phyloP scores from a whole-genome alignment of 2,888 invertebrate species.

The Elegia similella region DNA sequence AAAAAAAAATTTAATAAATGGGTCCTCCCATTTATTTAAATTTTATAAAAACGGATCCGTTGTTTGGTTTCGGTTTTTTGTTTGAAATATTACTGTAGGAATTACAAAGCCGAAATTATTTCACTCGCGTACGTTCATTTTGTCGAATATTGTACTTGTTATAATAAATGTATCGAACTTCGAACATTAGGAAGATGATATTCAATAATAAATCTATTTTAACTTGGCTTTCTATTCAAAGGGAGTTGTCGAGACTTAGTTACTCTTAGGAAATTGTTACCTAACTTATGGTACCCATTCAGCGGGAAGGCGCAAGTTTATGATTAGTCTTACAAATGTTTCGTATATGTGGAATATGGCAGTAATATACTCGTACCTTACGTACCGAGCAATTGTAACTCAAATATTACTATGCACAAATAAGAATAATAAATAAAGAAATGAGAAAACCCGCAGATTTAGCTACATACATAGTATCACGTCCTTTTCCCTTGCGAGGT shows the following conservation, averaged over 20 bases:
- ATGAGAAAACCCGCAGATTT: too few species aligned
- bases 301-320: slow-evolving; percentile 43
- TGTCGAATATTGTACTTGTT: not conserved
- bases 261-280: slow-evolving; percentile 53
- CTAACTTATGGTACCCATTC: slow-evolving; percentile 36
- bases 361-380: too few species aligned
- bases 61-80: too few species aligned
- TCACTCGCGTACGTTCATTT: not conserved
- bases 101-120: not conserved
- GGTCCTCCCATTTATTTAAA: too few species aligned
- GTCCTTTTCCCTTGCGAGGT: too few species aligned
- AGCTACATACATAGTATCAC: too few species aligned
- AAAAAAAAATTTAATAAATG: too few species aligned
- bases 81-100: not conserved
- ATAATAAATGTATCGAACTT: slow-evolving; percentile 4
- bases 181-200: slow-evolving; percentile 10
- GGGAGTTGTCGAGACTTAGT: slow-evolving; percentile 47
- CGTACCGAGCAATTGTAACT: too few species aligned
- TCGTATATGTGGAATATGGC: slow-evolving; percentile 27
- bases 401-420: too few species aligned
- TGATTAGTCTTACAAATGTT: slow-evolving; percentile 47
- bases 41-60: too few species aligned
- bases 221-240: slow-evolving; percentile 43
- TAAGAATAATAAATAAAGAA: too few species aligned
- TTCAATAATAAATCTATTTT: slow-evolving; percentile 18